Conservation (phyloP, 2,888 invertebrate species). For the Furcula furcula region DNA sequence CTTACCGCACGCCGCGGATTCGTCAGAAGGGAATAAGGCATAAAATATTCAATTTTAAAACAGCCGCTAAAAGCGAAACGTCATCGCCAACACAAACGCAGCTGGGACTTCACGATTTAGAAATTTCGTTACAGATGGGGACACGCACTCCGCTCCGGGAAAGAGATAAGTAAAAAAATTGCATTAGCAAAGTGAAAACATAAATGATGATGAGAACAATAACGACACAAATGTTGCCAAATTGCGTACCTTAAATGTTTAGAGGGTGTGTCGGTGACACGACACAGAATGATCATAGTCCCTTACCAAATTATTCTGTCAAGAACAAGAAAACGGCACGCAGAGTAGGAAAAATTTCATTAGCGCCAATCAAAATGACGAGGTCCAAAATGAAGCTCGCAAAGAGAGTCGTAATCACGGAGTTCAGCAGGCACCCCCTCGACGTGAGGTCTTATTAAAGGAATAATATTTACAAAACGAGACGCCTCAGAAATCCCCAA, state of each 20-base stretch:
- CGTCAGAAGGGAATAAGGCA: conserved; percentile 77
- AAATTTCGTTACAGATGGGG: conserved; percentile 78
- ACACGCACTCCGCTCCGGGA: conserved; percentile 66
- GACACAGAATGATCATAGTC: conserved; percentile 61
- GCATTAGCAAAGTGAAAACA: conserved; percentile 77
- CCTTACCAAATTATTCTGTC: conserved; percentile 76
- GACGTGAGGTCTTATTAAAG: conserved; percentile 82
- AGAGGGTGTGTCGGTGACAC: conserved; percentile 68
- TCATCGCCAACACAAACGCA: conserved; percentile 75
- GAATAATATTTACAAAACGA: conserved; percentile 83
- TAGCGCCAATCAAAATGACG: conserved; percentile 82
- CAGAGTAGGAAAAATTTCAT: conserved; percentile 80
- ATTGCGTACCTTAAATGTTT: conserved; percentile 67
- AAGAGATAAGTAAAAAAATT: conserved; percentile 76
- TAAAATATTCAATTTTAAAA: conserved; percentile 83
- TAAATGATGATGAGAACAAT: conserved; percentile 71
- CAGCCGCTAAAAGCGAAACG: conserved; percentile 81
- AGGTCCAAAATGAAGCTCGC: conserved; percentile 80
- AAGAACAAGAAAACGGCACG: conserved; percentile 75
- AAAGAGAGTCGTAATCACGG: conserved; percentile 81
- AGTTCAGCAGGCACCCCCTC: conserved; percentile 78
- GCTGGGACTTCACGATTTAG: conserved; percentile 78
- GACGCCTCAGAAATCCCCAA: conserved; percentile 82
- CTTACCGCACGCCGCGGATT: conserved; percentile 63
- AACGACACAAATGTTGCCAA: conserved; percentile 62